phyloP scores from a whole-genome alignment of 2,888 invertebrate genomes.

The Pristionchus exspectatus region DNA sequence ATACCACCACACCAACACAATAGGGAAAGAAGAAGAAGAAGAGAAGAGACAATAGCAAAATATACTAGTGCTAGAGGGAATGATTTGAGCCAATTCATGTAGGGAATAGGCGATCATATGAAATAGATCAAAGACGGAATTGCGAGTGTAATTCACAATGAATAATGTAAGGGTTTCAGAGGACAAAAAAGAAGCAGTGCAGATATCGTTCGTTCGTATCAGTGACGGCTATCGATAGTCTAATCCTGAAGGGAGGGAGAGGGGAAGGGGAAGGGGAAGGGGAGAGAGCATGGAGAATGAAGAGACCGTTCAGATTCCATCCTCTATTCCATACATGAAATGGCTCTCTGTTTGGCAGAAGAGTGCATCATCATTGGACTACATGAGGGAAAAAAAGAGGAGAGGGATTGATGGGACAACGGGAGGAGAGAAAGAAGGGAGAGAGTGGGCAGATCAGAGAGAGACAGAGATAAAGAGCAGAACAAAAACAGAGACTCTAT shows the following conservation, averaged over 20 bases:
- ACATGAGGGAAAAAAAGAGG: constrained; percentile 56
- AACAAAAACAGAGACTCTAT: background rate
- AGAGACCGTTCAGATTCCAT: constrained; percentile 18
- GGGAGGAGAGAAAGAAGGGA: background rate
- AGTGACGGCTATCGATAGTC: constrained; percentile 27
- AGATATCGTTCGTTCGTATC: constrained; percentile 5
- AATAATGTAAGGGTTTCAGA: background rate
- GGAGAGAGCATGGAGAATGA: background rate
- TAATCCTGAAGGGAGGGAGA: background rate
- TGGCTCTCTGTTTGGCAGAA: constrained; percentile 27
- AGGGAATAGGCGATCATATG: background rate
- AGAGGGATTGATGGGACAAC: constrained; percentile 44
- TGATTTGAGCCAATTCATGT: background rate
- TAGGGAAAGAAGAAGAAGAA: background rate
- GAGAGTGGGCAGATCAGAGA: constrained; percentile 11
- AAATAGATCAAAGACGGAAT: constrained; percentile 13
- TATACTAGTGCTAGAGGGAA: background rate
- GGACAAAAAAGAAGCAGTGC: background rate
- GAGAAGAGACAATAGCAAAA: constrained; percentile 27
- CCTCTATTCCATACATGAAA: constrained; percentile 19
- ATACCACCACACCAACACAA: constrained; percentile 5
- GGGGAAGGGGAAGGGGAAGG: background rate
- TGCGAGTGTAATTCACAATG: background rate
- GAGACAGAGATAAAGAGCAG: constrained; percentile 19
- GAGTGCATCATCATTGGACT: constrained; percentile 46